These are phyloP conservation scores for Calliopum simillimum DNA, from an alignment of 2,888 invertebrate species.

Conservation along the genomic window DNA sequence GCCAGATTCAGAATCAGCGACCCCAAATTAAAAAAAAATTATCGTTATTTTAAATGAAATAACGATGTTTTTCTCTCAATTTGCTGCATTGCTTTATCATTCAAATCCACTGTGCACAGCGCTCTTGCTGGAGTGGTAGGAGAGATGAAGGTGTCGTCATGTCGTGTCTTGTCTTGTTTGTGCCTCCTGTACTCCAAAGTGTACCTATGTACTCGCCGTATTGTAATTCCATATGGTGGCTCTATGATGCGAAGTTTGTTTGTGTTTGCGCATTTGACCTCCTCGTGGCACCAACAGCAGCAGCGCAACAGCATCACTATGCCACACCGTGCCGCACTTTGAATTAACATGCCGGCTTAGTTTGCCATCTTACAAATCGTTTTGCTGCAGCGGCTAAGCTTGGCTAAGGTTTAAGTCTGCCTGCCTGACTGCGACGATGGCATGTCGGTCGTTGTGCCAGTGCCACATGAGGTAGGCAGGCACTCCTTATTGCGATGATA, in stretches of 20 bases:
- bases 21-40: too few species aligned
- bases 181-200: slow-evolving; percentile 8
- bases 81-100: too few species aligned
- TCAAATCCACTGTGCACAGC: too few species aligned
- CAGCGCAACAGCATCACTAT: slow-evolving; percentile 4
- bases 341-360: slow-evolving; percentile 28
- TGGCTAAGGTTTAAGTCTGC: background rate
- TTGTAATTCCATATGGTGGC: background rate
- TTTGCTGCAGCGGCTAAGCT: background rate
- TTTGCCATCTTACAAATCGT: background rate
- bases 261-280: slow-evolving; percentile 31
- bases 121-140: background rate
- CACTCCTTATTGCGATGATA: slow-evolving; percentile 64
- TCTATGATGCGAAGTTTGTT: slow-evolving; percentile 17
- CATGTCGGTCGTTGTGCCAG: slow-evolving; percentile 2
- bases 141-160: slow-evolving; percentile 9
- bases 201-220: background rate
- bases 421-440: slow-evolving; percentile 3
- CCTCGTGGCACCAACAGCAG: slow-evolving; percentile 37
- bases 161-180: slow-evolving; percentile 31
- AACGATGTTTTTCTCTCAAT: too few species aligned
- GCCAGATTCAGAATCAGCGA: too few species aligned
- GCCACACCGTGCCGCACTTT: background rate
- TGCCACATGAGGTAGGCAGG: slow-evolving; percentile 44
- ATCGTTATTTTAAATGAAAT: too few species aligned